A percentile compares a stretch with the other conserved stretches of the same genome.
These are phyloP conservation scores for Archivesica marissinica DNA, from an alignment of 1,140 invertebrate species.

Conservation along the genomic window DNA sequence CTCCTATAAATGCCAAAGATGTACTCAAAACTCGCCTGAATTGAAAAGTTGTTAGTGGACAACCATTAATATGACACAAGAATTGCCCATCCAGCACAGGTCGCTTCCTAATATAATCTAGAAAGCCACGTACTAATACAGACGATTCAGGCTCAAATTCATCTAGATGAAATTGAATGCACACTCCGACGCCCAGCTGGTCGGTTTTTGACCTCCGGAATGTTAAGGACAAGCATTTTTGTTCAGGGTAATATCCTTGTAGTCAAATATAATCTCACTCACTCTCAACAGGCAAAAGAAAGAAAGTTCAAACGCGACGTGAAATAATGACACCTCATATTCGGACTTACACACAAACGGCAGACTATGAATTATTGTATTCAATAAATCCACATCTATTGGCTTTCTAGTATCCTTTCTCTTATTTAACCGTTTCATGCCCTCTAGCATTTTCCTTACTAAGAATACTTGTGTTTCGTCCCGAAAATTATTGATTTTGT, in stretches of 20 bases:
- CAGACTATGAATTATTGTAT: background rate
- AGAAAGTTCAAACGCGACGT: background rate
- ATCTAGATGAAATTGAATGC: background rate
- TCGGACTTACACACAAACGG: background rate
- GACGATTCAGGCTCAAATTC: background rate
- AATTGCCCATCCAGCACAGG: background rate
- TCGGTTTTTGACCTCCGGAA: background rate
- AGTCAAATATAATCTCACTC: background rate
- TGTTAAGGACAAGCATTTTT: background rate
- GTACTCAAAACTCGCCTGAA: background rate
- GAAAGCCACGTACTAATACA: background rate
- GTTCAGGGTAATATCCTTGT: background rate
- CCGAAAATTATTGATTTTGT: background rate
- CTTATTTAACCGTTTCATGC: background rate
- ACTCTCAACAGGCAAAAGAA: background rate
- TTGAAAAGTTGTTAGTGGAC: background rate
- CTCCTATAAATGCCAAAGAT: background rate
- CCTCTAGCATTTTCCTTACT: conserved; percentile 5
- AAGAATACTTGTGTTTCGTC: background rate
- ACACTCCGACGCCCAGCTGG: background rate
- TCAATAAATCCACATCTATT: background rate
- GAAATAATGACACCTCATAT: background rate
- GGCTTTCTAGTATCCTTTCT: background rate
- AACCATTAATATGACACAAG: background rate
- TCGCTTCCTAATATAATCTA: background rate